These are phyloP conservation scores for Cardinalis cardinalis DNA, from an alignment of 2,113 vertebrate genomes.

Conservation along the genomic window DNA sequence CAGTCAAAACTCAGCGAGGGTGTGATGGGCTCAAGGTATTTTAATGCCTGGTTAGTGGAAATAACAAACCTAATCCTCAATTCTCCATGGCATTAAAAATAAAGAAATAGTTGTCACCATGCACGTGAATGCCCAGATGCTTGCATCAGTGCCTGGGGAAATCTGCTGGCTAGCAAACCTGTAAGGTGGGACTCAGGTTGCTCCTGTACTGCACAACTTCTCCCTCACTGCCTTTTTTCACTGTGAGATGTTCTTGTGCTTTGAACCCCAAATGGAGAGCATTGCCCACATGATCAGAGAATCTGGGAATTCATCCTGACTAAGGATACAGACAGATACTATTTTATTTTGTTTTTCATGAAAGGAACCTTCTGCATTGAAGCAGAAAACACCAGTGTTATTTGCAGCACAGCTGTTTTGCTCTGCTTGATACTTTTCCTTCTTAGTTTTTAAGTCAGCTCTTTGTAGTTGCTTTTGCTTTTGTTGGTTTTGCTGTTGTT, in stretches of 20 bases:
- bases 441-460: neutral
- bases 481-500: neutral
- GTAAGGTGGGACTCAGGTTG: neutral
- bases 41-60: constrained; percentile 12
- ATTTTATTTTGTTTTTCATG: neutral
- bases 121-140: neutral
- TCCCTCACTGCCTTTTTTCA: neutral
- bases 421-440: neutral
- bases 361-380: neutral
- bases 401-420: neutral
- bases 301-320: neutral
- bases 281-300: neutral
- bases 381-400: neutral
- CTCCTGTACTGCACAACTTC: neutral
- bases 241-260: neutral
- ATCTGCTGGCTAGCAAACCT: neutral
- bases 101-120: constrained; percentile 15
- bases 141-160: neutral
- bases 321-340: neutral
- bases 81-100: neutral
- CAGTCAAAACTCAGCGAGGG: neutral
- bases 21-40: neutral
- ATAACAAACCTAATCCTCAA: neutral
- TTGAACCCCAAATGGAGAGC: neutral
- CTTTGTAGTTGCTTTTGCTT: neutral